Evolutionary conservation across 2,888 invertebrate genomes (phyloP), one percentile per base, ranked within the genome.

Genomic region (Eugnorisma glareosa): DNA sequence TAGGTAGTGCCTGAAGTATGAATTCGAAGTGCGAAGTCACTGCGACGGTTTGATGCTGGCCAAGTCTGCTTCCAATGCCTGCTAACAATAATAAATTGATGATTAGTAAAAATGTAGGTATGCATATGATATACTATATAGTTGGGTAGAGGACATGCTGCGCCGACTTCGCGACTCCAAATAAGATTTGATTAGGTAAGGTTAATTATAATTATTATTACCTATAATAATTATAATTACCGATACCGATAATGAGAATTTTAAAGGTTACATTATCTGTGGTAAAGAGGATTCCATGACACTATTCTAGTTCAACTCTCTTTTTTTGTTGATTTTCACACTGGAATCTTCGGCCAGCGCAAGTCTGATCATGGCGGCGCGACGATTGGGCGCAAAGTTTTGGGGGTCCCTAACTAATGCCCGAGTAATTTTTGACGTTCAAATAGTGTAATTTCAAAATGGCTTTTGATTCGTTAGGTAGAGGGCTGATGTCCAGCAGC

Each of bases 41-140:
- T 59, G 64, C 45, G 35, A 54, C 11, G 37, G 73, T 51, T 66
- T 63, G 61, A 88, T 83, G 77, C 82, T 89, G 28, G 90, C 91
- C 75, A 89, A 77, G 51, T 92, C 92, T 0, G 89, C 79, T 71
- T 92, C 91, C 85, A 92, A 73, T 21, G 87, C 87, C 90, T 89
- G 90, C 78, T 89, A 88, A 77, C 64, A 82, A 76, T 48, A 73
- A 64, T 13, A 59, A n/a, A 71, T 28, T 48, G 24, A 15, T 81
- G 51, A 57, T 80, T 82, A 80, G 57, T 59, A 21, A 37, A 37
- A 75, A 28, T 76, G 61, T 54, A 40, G 18, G 7, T 71, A 40
- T 48, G 18, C 18, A n/a, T n/a, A n/a, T n/a, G n/a, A n/a, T n/a
- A n/a, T n/a, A n/a, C n/a, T n/a, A n/a, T n/a, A 7, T 21, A 0